phyloP scores from a whole-genome alignment of 2,113 vertebrate species.

The Nesogale talazaci region DNA sequence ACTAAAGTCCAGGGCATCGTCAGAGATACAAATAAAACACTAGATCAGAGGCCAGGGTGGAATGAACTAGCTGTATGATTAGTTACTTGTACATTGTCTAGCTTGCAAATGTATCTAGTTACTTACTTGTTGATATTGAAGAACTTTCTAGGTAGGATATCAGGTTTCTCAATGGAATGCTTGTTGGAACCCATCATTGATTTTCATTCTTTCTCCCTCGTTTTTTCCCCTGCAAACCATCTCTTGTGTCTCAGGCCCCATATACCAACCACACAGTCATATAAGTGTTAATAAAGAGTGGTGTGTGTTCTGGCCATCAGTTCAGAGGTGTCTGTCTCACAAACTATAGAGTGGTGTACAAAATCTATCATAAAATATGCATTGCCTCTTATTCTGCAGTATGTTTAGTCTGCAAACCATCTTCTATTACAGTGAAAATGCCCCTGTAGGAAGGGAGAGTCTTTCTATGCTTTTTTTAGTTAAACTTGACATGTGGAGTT shows the following conservation, averaged over 20 bases:
- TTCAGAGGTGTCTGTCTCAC: slow-evolving; percentile 16
- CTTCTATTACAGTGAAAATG: slow-evolving; percentile 68
- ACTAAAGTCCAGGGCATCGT: background rate
- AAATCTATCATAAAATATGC: slow-evolving; percentile 68
- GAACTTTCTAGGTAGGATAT: background rate
- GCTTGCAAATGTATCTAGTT: background rate
- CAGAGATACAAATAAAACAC: background rate
- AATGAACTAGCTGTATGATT: background rate
- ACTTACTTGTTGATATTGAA: background rate
- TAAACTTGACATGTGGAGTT: slow-evolving; percentile 52
- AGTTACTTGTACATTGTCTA: background rate
- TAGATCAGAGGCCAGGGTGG: background rate
- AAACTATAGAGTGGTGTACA: slow-evolving; percentile 41
- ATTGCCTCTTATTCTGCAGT: slow-evolving; percentile 64
- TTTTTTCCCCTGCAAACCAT: background rate
- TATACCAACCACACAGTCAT: background rate
- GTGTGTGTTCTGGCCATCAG: background rate
- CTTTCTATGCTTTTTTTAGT: slow-evolving; percentile 64
- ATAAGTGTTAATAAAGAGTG: slow-evolving; percentile 22
- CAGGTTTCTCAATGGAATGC: background rate
- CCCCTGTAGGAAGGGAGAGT: slow-evolving; percentile 43
- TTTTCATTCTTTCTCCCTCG: background rate
- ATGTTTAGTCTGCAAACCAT: slow-evolving; percentile 64
- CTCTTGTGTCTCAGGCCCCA: slow-evolving; percentile 6
- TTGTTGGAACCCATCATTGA: background rate